Percentiles rank a stretch among this genome's conserved stretches.
These are phyloP conservation scores for Dendrolimus houi DNA, from an alignment of 2,888 invertebrate genomes.

Conservation along the genomic window DNA sequence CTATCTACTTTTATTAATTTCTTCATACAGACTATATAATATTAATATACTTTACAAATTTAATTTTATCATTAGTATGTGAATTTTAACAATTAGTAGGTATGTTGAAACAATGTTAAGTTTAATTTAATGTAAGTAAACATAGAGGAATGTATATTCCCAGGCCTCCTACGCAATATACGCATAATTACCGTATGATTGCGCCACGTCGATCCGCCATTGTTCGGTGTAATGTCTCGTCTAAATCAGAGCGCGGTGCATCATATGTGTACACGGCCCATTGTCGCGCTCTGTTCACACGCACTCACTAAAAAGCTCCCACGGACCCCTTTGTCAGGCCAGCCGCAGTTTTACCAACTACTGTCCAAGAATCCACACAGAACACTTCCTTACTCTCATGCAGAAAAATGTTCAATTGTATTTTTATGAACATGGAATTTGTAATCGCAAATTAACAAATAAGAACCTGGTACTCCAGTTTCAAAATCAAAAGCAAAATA, in stretches of 20 bases:
- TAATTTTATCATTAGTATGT: no score
- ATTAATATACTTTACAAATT: no score
- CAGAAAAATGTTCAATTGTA: no score
- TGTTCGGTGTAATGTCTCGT: slow-evolving; percentile 64
- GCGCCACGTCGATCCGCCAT: slow-evolving; percentile 41
- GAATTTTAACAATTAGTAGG: no score
- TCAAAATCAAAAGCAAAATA: no score
- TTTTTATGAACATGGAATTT: no score
- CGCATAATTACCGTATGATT: slow-evolving; percentile 46
- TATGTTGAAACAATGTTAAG: background rate
- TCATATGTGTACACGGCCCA: slow-evolving; percentile 49
- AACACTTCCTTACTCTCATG: background rate
- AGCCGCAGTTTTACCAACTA: background rate
- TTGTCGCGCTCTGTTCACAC: slow-evolving; percentile 64
- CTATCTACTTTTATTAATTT: no score
- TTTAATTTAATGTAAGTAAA: slow-evolving; percentile 4
- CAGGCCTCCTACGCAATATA: slow-evolving; percentile 61
- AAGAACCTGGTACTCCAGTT: no score
- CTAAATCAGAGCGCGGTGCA: slow-evolving; percentile 61
- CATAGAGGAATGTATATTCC: slow-evolving; percentile 34
- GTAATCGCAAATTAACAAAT: no score
- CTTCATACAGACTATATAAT: no score
- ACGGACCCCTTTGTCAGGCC: slow-evolving; percentile 33
- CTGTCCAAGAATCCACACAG: background rate
- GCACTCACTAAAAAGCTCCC: slow-evolving; percentile 64